Evolutionary conservation across 2,888 invertebrate genomes (phyloP), one percentile per base, ranked within the genome.

Genomic region (Barypeithes pellucidus): DNA sequence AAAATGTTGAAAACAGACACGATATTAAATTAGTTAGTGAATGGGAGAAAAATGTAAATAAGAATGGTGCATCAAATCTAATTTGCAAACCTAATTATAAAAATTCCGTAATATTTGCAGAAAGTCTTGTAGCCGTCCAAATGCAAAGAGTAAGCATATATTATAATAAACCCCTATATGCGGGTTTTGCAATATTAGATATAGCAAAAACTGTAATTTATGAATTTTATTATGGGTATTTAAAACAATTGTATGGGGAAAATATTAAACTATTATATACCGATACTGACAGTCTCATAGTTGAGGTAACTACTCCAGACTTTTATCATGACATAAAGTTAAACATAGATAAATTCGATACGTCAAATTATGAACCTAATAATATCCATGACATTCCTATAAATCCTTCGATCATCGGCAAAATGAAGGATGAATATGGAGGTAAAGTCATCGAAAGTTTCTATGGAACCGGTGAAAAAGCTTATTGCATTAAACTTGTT

Each of bases 261-360:
- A 7, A 43, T n/a, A n/a, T 43, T 2, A 14, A n/a, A 14, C 14
- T 43, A 5, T 43, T 43, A 7, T 43, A 43, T 16, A 43, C 43
- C 2, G 43, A 43, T 14, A 43, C 43, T 2, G 14, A 43, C 12
- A 5, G 12, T 16, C 16, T 43, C 7, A 43, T 43, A 3, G 4
- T 43, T 1, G 43, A 43, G 14, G 12, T 43, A 4, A 5, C 1
- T 12, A 43, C 43, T 14, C 4, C 8, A 14, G 12, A 43, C 14
- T n/a, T 16, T n/a, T 43, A 43, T 14, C 2, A 43, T 12, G 43
- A 20, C 12, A 54, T 36, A 2, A 36, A 36, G 2, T 36, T 11
- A 8, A 36, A 54, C 8, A 11, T 7, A n/a, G 54, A 54, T 29
- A 22, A 54, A 12, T 54, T 54, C 14, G 20, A 54, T 29, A 54